Base-by-base conservation (phyloP, 2,113 vertebrate species). In the Zapus hudsonius region DNA sequence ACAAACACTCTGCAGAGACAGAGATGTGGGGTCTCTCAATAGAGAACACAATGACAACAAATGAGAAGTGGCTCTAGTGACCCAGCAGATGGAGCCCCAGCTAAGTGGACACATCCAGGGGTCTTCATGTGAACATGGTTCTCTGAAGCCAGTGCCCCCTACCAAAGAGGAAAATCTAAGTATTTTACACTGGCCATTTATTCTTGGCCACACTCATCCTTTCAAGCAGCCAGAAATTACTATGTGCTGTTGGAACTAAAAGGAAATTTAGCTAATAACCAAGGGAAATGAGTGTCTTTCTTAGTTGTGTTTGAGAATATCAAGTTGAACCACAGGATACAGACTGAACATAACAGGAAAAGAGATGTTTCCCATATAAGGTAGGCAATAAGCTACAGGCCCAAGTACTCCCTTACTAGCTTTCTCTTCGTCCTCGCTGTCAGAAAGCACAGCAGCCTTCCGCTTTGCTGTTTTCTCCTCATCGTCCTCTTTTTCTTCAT, bases 391-490 rank as follows among this genome's bases (percentile, higher is more conserved):
- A 84, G 42, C 33, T 67, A 79, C 4, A 70, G 42, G 20, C 31
- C 55, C 4, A 87, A 63, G 5, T 5, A 92, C 84, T 42, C 95
- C 63, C 98, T 98, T 98, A 98, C 98, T 91, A 97, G 98, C 87
- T 97, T 97, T 95, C 96, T 99, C 99, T 57, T 98, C 99, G 38
- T 99, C 99, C 84, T 99, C 99, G 31, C 99, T 99, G 97, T 99
- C 99, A 17, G 99, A 99, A 52, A 99, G 97, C 55, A 99, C 95
- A 31, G 98, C 98, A 73, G 98, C 98, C 98, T 99, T 99, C 96
- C 99, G 98, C 97, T 99, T 99, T 33, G 98, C 98, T 76, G 89
- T 98, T 95, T 98, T 98, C 40, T 98, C 98, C 63, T 97, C 98
- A 38, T 98, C 98, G 25, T 96, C 98, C 0, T 98, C 98, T 1